A percentile compares a stretch with the other conserved stretches of the same genome.
Conservation (phyloP, 2,797 vertebrate species). For the Ciconia nigra region DNA sequence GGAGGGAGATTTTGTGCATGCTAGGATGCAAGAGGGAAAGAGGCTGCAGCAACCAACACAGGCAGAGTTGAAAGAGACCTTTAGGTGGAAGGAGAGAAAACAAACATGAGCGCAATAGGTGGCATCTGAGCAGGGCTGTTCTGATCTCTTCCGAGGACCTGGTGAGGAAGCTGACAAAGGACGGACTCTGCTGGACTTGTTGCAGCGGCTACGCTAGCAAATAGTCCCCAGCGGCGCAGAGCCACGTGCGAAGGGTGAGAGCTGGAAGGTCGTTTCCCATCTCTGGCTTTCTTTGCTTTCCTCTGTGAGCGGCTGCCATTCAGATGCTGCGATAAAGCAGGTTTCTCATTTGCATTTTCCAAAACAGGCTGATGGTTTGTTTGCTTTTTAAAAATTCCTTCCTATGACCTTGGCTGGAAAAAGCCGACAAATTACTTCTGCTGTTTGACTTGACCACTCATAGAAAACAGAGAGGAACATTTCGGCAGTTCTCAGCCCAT, state of each 20-base stretch:
- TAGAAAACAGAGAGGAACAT: neutral
- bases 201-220: rapidly evolving
- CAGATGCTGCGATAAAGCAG: neutral
- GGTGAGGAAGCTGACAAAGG: neutral
- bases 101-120: neutral
- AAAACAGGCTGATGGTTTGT: neutral
- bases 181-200: neutral
- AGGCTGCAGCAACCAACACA: neutral
- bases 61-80: neutral
- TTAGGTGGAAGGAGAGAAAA: neutral
- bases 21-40: neutral
- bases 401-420: constrained; percentile 42
- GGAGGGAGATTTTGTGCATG: neutral
- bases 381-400: constrained; percentile 15
- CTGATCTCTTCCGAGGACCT: neutral
- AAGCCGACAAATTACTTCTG: neutral
- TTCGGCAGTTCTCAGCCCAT: neutral
- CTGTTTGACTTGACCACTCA: neutral
- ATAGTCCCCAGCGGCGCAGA: neutral
- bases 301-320: neutral
- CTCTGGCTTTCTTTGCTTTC: neutral
- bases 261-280: neutral
- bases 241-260: neutral
- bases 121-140: neutral
- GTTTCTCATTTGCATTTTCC: constrained; percentile 41